These are phyloP conservation scores for Microctenopoma steveboyesi DNA, from an alignment of 2,797 vertebrate genomes.

Conservation along the genomic window DNA sequence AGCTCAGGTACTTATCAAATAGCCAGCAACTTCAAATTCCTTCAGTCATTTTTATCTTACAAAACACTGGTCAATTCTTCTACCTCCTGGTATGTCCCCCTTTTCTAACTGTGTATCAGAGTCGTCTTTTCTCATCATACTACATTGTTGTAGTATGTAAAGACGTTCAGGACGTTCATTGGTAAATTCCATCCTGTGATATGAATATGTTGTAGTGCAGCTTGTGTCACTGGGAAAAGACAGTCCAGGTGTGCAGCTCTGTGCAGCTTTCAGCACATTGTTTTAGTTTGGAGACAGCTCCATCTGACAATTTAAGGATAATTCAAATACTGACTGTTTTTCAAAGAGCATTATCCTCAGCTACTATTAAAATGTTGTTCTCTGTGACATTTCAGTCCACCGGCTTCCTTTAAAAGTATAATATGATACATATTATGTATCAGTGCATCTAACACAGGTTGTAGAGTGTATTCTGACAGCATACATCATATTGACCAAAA, in stretches of 20 bases:
- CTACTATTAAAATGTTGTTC: conserved; percentile 12
- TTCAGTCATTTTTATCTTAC: conserved; percentile 20
- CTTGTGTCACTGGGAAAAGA: background rate
- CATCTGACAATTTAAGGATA: background rate
- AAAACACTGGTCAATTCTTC: conserved; percentile 19
- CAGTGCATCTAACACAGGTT: background rate
- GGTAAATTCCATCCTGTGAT: background rate
- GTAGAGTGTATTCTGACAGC: background rate
- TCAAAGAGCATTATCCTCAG: background rate
- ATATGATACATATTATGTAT: background rate
- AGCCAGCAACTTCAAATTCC: conserved; percentile 7
- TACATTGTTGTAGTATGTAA: background rate
- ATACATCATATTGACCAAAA: background rate
- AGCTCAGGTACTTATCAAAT: conserved; percentile 11
- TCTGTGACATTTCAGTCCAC: background rate
- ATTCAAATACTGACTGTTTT: background rate
- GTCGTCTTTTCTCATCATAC: background rate
- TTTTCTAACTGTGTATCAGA: background rate
- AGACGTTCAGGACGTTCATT: too few species aligned
- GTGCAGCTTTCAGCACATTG: too few species aligned
- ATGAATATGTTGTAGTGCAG: conserved; percentile 2
- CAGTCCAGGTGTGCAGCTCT: too few species aligned
- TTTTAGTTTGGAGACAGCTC: conserved; percentile 2
- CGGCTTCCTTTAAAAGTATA: background rate
- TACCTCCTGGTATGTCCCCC: conserved; percentile 27